Conservation (phyloP, 2,888 invertebrate species). For the Celastrina argiolus region DNA sequence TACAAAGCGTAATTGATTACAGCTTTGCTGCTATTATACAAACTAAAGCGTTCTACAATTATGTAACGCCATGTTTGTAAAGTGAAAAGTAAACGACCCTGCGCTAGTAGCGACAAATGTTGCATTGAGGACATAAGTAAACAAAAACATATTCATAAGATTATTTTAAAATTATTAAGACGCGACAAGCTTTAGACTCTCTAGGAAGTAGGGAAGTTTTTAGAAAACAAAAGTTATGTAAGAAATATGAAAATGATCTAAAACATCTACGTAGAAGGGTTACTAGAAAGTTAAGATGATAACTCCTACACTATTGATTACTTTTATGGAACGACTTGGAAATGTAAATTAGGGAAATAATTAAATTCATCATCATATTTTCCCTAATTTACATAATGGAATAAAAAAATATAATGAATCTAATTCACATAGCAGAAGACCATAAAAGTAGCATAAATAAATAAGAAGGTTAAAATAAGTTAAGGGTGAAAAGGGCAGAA, state of each 20-base stretch:
- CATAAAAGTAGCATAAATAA: not conserved
- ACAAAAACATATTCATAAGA: not conserved
- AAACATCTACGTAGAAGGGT: not conserved
- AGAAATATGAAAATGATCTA: not conserved
- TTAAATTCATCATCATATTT: not conserved
- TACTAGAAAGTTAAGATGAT: not conserved
- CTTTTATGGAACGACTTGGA: not conserved
- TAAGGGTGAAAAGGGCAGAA: not conserved
- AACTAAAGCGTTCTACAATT: slow-evolving; percentile 16
- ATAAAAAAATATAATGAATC: not conserved
- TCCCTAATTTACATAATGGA: slow-evolving; percentile 1
- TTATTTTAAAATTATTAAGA: too few relatives aligned
- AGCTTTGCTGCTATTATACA: slow-evolving; percentile 4
- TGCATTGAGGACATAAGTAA: not conserved
- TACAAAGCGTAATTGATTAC: slow-evolving; percentile 23
- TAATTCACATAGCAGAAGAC: not conserved
- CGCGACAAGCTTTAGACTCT: too few relatives aligned
- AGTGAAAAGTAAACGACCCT: slow-evolving; percentile 33
- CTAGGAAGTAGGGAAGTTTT: not conserved
- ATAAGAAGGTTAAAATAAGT: not conserved
- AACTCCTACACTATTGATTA: not conserved
- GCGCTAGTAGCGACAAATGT: slow-evolving; percentile 3
- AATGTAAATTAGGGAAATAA: slow-evolving; percentile 4
- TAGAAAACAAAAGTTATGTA: not conserved
- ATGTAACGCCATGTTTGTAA: slow-evolving; percentile 17